Conservation (phyloP, 1,140 invertebrate species). For the Euwallacea similis region DNA sequence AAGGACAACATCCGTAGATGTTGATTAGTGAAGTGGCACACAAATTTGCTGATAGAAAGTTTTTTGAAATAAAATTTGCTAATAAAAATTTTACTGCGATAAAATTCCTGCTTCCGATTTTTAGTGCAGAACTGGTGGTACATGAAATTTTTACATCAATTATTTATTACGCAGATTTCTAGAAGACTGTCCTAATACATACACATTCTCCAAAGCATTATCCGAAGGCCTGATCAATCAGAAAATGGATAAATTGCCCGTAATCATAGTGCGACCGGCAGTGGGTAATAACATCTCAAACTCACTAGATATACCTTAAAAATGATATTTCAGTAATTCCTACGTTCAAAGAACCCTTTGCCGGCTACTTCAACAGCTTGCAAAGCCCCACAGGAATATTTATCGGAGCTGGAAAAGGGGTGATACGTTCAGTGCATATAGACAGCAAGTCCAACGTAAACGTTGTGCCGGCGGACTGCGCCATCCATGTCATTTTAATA, state of each 20-base stretch:
- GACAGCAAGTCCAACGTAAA: conserved; percentile 76
- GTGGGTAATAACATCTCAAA: conserved; percentile 40
- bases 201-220: conserved; percentile 89
- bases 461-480: conserved; percentile 81
- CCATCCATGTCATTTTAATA: conserved; percentile 73
- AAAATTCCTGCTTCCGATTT: not conserved
- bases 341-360: conserved; percentile 73
- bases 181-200: conserved; percentile 73
- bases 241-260: conserved; percentile 43
- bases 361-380: conserved; percentile 92
- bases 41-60: not conserved
- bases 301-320: not conserved
- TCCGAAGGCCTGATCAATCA: conserved; percentile 62
- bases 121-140: not conserved
- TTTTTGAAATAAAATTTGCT: not conserved
- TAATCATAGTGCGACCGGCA: conserved; percentile 62
- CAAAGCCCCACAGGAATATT: conserved; percentile 82
- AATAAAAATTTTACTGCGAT: too few relatives aligned
- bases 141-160: not conserved
- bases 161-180: conserved; percentile 32
- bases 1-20: too few relatives aligned
- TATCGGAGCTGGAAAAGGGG: conserved; percentile 79
- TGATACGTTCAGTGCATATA: conserved; percentile 82
- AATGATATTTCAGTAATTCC: conserved; percentile 53
- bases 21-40: not conserved